phyloP scores from a whole-genome alignment of 1,140 invertebrate genomes.

The Homalodisca vitripennis region DNA sequence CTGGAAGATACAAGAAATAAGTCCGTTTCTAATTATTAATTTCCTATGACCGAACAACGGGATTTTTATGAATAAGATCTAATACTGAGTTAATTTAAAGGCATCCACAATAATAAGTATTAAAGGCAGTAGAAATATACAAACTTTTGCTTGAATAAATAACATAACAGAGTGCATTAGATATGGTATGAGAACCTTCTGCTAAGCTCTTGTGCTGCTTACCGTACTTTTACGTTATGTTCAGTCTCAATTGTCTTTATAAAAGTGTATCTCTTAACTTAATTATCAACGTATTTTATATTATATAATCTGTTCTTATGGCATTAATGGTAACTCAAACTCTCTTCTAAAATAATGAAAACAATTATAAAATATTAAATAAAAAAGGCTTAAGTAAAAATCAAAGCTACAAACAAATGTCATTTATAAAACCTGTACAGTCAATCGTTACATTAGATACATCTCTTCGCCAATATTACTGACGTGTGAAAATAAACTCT shows the following conservation, averaged over 20 bases:
- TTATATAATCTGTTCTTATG: constrained; percentile 28
- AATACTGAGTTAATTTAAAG: constrained; percentile 13
- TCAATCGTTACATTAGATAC: neutral
- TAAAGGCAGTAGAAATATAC: constrained; percentile 29
- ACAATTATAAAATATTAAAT: constrained; percentile 23
- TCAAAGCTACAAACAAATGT: constrained; percentile 17
- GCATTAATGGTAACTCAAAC: constrained; percentile 35
- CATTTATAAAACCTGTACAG: constrained; percentile 27
- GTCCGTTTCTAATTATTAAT: too few relatives aligned
- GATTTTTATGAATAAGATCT: too few relatives aligned
- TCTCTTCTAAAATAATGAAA: constrained; percentile 19
- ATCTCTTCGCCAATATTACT: neutral
- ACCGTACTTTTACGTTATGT: neutral
- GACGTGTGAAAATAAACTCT: constrained; percentile 18
- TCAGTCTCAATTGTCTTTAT: constrained; percentile 30
- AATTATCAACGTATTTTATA: neutral
- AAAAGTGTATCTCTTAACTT: constrained; percentile 16
- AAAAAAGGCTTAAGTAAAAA: constrained; percentile 25
- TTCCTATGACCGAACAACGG: too few relatives aligned
- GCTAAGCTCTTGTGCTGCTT: neutral
- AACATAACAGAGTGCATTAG: constrained; percentile 10
- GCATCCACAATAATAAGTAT: constrained; percentile 28
- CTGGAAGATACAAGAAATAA: too few relatives aligned
- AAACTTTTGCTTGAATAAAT: constrained; percentile 5
- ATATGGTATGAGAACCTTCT: neutral